Conservation (phyloP, 2,888 invertebrate genomes). For the Eueremaeus valkanovi region DNA sequence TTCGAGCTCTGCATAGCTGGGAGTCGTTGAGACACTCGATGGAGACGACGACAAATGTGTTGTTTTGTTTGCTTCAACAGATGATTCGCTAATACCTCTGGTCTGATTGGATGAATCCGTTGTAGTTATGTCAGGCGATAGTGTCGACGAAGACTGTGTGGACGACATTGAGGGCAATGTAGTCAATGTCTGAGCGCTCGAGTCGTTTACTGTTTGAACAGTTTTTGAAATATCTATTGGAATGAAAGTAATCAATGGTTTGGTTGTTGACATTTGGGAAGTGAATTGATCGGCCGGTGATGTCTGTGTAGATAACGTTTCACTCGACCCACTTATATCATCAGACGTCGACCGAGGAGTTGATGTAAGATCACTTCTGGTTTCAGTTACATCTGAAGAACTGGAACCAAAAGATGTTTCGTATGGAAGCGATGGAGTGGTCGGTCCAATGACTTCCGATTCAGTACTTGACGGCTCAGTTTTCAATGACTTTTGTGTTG, state of each 20-base stretch:
- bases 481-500: background rate
- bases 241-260: background rate
- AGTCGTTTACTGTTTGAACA: background rate
- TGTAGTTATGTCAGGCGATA: slow-evolving; percentile 20
- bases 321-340: background rate
- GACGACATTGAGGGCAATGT: no score
- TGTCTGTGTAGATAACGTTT: background rate
- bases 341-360: background rate
- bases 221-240: background rate
- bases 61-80: background rate
- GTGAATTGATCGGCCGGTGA: background rate
- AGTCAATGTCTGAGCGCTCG: background rate
- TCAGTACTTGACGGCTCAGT: background rate
- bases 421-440: background rate
- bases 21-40: slow-evolving; percentile 5
- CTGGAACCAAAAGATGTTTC: background rate
- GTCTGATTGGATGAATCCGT: slow-evolving; percentile 7
- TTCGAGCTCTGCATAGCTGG: slow-evolving; percentile 21
- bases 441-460: no score
- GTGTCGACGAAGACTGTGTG: no score
- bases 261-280: background rate
- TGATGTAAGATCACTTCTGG: background rate
- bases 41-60: slow-evolving; percentile 12
- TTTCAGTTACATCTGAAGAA: background rate
- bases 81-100: background rate